Evolutionary conservation across 2,888 invertebrate species (phyloP), one percentile per base, ranked within the genome.

Genomic region (Hyposoter dolosus): DNA sequence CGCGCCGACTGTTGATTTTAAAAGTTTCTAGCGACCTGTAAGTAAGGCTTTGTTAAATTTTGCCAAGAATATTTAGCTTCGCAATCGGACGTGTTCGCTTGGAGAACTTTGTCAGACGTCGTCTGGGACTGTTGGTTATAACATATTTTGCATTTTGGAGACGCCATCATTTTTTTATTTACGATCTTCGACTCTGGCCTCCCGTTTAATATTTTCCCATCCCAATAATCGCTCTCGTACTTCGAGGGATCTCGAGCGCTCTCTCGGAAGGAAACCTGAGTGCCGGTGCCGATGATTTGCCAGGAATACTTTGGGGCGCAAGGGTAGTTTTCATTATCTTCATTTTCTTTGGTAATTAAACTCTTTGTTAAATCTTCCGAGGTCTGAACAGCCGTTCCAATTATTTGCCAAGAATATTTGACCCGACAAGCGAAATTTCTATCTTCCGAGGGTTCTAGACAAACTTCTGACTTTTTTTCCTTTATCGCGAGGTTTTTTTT

Each of bases 331-430:
- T 6, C 10, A 71, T 23, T 10, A 40, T 79, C 77, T 28, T 88
- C 50, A 9, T 45, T 69, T 17, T 83, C 79, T 75, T 45, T 28
- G 9, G 15, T 3, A 1, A 19, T 10, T 35, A 88, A 75, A 82
- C 74, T 76, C n/a, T 88, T 60, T 1, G 91, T 53, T 28, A 91
- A 86, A 6, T 78, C 86, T 0, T 81, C 43, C 4, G 92, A 92
- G 0, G 92, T 92, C 79, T 92, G 92, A 3, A 88, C 84, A 47
- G 88, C 75, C 1, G 74, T 89, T 32, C 91, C 92, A 35, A 91
- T 74, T 19, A 90, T 82, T 81, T 92, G 90, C 92, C 92, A 92
- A 2, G 92, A 92, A 82, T 92, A 92, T 74, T 90, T 91, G 23
- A 89, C 88, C 23, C 88, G 85, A 53, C 91, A 91, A 12, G 85